A percentile compares a stretch with the other conserved stretches of the same genome.
Conservation (phyloP, 2,888 invertebrate species). For the Leucozona laternaria region DNA sequence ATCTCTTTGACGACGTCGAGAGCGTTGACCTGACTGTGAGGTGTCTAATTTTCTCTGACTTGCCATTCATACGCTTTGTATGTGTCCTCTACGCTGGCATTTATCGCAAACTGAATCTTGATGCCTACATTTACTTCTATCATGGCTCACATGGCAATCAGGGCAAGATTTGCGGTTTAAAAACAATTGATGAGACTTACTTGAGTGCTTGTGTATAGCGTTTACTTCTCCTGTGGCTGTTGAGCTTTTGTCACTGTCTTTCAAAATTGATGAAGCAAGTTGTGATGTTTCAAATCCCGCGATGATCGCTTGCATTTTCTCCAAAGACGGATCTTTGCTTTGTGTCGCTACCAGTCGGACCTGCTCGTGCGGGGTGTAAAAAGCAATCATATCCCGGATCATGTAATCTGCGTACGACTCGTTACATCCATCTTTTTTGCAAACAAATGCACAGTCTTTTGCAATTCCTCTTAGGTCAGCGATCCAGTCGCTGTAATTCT, state of each 20-base stretch:
- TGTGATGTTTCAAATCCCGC: background rate
- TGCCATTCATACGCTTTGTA: background rate
- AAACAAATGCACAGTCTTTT: background rate
- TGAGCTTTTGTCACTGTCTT: background rate
- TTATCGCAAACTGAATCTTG: background rate
- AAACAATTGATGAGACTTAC: background rate
- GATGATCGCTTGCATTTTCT: background rate
- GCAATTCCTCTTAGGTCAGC: background rate
- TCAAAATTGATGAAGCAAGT: background rate
- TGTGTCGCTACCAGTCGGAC: background rate
- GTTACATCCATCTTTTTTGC: background rate
- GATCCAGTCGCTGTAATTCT: no score
- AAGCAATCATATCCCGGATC: background rate
- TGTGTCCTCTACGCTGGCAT: background rate
- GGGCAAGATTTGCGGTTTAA: background rate
- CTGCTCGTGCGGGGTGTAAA: background rate
- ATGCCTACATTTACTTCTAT: background rate
- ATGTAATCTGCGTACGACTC: background rate
- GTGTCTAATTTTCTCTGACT: background rate
- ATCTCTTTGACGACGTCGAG: background rate
- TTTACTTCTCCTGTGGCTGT: background rate
- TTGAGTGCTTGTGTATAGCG: background rate
- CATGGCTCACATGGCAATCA: background rate
- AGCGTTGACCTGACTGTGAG: background rate
- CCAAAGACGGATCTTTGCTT: background rate